Percentiles rank a stretch among this genome's conserved stretches.
phyloP scores from a whole-genome alignment of 2,888 invertebrate species.

The Sinodicranocentrus sp. region DNA sequence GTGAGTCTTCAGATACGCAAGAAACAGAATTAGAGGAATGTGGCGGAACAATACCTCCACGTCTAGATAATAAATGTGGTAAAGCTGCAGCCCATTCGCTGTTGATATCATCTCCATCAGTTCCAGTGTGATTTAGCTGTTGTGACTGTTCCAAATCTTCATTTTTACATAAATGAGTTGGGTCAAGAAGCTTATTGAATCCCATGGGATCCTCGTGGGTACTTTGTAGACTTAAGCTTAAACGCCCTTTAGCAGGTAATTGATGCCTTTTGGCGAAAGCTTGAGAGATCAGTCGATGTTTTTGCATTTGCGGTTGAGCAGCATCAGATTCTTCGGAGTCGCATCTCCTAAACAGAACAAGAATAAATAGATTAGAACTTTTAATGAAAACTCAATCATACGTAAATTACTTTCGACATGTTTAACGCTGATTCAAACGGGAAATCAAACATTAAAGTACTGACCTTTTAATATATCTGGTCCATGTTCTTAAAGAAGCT shows the following conservation, averaged over 20 bases:
- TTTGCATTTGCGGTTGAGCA: constrained; percentile 81
- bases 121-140: constrained; percentile 81
- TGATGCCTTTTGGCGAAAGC: constrained; percentile 93
- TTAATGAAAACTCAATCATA: too few relatives aligned
- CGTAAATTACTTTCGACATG: too few relatives aligned
- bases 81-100: constrained; percentile 95
- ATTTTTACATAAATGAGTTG: constrained; percentile 71
- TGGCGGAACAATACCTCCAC: constrained; percentile 86
- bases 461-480: constrained; percentile 89
- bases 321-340: constrained; percentile 63
- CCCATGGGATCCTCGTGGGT: constrained; percentile 93
- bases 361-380: too few relatives aligned
- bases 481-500: constrained; percentile 91
- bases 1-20: constrained; percentile 73
- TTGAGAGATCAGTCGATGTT: constrained; percentile 94
- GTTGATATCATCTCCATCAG: constrained; percentile 88
- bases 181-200: constrained; percentile 72
- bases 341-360: constrained; percentile 39
- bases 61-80: constrained; percentile 89
- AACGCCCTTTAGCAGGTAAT: constrained; percentile 87
- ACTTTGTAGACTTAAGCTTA: constrained; percentile 92
- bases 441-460: too few relatives aligned
- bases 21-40: constrained; percentile 77
- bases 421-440: too few relatives aligned
- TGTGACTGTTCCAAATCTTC: constrained; percentile 73